Base-by-base conservation (phyloP, 2,888 invertebrate species). In the Erannis defoliaria region DNA sequence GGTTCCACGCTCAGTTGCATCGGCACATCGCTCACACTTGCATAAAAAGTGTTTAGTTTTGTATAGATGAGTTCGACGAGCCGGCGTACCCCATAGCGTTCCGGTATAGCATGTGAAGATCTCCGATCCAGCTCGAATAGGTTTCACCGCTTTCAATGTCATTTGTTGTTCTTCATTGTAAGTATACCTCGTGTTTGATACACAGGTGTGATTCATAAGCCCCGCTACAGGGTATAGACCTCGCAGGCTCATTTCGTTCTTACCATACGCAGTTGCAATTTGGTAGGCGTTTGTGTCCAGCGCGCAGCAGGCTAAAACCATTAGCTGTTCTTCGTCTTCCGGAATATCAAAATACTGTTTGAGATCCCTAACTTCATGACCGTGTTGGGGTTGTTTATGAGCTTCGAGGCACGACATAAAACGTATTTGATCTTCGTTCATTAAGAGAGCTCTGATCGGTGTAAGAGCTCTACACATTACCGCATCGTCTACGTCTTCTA, bases 201-300 rank as follows among this genome's bases (percentile, higher is more conserved):
- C 85, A 77, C 96, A 96, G 57, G 88, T 93, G 79, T 96, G 96
- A 85, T 96, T 96, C 86, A 96, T 94, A 62, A 96, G 85, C 40
- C 95, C 94, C 1, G 95, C 94, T 59, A 96, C 89, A 19, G 96
- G 95, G 85, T 95, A 96, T 53, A 96, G 82, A 10, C 95, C 96
- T 66, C 95, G 91, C 66, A 94, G 81, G 74, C 93, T 94, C 73
- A 90, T 87, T 73, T 89, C 93, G 71, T 83, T 93, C 67, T 86
- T 89, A 62, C 85, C 90, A 66, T 80, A 90, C 16, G 81, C 78
- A 58, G 83, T 89, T 55, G 92, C 91, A 68, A 93, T 94, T 90
- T 95, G 95, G 78, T 95, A 96, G 35, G 96, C 95, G 78, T 95
- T 96, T 2, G 96, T 95, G 75, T 96, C 95, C 75, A 96, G 88